These are phyloP conservation scores for Psittacula cyanocephala DNA, from an alignment of 2,113 vertebrate species.

Conservation along the genomic window DNA sequence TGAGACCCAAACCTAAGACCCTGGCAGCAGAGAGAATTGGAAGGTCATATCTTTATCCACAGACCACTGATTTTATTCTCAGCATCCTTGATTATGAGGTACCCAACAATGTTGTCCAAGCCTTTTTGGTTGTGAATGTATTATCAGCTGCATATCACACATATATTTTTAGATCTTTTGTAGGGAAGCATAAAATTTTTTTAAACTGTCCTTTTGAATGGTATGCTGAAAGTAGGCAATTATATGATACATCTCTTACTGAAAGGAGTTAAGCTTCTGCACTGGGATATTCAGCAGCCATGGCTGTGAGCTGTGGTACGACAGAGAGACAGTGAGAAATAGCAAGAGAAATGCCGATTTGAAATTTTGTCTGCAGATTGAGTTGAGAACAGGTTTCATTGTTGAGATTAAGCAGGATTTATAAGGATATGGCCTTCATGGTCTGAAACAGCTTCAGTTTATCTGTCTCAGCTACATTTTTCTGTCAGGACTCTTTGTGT, in stretches of 20 bases:
- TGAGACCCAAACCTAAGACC: neutral
- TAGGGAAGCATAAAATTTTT: neutral
- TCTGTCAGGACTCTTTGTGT: neutral
- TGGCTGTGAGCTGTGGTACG: neutral
- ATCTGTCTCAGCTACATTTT: neutral
- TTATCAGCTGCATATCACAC: neutral
- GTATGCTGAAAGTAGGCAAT: fast-evolving
- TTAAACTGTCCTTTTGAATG: neutral
- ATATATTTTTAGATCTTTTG: neutral
- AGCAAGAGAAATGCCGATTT: neutral
- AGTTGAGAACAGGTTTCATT: neutral
- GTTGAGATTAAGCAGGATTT: neutral
- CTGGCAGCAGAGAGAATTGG: neutral
- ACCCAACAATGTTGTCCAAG: neutral
- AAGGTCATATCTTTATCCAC: neutral
- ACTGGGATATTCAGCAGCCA: neutral
- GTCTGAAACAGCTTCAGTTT: neutral
- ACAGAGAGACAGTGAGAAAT: neutral
- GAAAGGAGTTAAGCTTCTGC: neutral
- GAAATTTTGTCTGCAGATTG: neutral
- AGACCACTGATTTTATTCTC: neutral
- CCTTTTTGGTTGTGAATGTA: neutral
- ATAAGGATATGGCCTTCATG: neutral
- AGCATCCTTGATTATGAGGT: neutral
- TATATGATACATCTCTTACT: neutral